These are phyloP conservation scores for Myrmecobius fasciatus DNA, from an alignment of 2,113 vertebrate genomes.

Conservation along the genomic window DNA sequence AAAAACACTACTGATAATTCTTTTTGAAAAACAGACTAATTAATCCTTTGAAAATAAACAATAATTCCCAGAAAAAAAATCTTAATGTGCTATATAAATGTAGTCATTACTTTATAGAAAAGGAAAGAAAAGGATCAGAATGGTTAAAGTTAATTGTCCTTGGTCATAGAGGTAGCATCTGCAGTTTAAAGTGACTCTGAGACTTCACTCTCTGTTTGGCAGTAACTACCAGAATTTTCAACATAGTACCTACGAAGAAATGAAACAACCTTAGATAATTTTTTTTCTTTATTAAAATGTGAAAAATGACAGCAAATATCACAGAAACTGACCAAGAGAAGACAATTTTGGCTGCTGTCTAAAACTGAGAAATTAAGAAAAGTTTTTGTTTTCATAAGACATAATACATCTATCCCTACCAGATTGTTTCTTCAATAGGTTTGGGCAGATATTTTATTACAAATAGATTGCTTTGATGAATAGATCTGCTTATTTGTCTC, in stretches of 20 bases:
- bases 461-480: background rate
- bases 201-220: background rate
- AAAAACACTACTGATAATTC: too few relatives aligned
- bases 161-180: background rate
- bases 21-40: too few relatives aligned
- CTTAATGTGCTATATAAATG: background rate
- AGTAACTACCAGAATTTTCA: background rate
- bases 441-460: background rate
- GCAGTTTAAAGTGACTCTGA: background rate
- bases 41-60: too few relatives aligned
- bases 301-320: background rate
- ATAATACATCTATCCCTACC: background rate
- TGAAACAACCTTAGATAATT: background rate
- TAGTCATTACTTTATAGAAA: background rate
- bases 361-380: background rate
- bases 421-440: background rate
- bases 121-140: background rate
- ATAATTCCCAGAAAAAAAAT: too few relatives aligned
- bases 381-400: background rate
- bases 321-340: background rate
- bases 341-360: background rate
- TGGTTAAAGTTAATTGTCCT: background rate
- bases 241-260: too few relatives aligned
- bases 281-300: background rate
- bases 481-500: background rate